Evolutionary conservation across 1,140 invertebrate species (phyloP).

Genomic region (Bilobella aurantiaca): DNA sequence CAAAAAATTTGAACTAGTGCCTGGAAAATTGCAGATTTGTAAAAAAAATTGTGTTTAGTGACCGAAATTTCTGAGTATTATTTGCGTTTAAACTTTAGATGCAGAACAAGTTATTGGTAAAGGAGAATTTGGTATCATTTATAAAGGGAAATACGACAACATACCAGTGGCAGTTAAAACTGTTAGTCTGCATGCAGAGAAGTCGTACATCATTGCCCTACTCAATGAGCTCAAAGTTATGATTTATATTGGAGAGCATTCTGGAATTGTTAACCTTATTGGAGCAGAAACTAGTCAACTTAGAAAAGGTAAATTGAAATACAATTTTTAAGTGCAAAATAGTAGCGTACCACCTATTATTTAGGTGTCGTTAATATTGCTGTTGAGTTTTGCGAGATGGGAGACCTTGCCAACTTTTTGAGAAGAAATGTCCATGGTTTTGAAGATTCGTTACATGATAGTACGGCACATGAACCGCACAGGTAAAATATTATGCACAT

Average conservation of each 20-base stretch:
- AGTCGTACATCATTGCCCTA: not conserved
- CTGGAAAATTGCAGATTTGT: not conserved
- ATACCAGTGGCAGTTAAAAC: not conserved
- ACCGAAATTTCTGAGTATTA: not conserved
- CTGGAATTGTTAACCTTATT: not conserved
- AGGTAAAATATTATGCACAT: no score
- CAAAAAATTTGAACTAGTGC: not conserved
- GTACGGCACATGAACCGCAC: no score
- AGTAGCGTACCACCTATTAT: no score
- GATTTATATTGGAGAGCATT: not conserved
- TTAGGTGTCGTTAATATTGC: not conserved
- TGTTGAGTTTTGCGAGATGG: not conserved
- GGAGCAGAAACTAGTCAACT: not conserved
- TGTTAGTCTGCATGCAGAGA: not conserved
- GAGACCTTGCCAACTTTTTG: not conserved
- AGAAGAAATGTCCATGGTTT: not conserved
- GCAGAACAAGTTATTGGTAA: not conserved
- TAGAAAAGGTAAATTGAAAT: not conserved
- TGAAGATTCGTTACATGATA: no score
- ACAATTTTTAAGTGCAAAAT: no score
- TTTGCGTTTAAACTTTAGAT: not conserved
- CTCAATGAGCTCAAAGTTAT: not conserved
- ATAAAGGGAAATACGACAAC: not conserved
- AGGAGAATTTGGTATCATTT: not conserved
- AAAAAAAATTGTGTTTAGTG: not conserved